phyloP scores from a whole-genome alignment of 2,888 invertebrate genomes.

The Drosophila mettleri region DNA sequence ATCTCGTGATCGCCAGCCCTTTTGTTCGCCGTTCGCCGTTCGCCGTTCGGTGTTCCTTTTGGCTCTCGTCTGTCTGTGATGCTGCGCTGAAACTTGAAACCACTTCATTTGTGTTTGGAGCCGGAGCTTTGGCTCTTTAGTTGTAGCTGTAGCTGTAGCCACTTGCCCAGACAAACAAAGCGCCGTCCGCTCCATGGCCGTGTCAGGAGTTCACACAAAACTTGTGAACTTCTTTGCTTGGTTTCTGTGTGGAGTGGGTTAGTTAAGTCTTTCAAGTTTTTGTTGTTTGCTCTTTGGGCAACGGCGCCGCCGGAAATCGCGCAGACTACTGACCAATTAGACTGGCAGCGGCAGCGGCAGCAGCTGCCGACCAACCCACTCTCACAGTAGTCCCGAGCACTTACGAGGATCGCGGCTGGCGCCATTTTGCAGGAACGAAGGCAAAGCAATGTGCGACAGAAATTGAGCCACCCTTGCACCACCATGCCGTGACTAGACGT shows the following conservation, averaged over 20 bases:
- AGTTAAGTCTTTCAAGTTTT: conserved; percentile 2
- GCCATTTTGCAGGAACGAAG: conserved; percentile 20
- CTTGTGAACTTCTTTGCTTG: conserved; percentile 63
- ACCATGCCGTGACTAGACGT: conserved; percentile 25
- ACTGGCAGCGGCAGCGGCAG: conserved; percentile 41
- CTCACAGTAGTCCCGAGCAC: conserved; percentile 8
- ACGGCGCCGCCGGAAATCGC: conserved; percentile 63
- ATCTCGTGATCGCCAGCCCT: conserved; percentile 48
- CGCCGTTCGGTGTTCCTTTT: conserved; percentile 7
- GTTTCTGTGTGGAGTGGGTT: conserved; percentile 19
- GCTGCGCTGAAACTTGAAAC: conserved; percentile 65
- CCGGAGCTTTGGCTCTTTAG: conserved; percentile 13
- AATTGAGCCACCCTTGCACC: conserved; percentile 22
- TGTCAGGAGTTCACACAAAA: conserved; percentile 76
- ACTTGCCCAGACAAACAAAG: conserved; percentile 38
- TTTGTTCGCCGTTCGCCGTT: conserved; percentile 27
- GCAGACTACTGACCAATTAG: conserved; percentile 61
- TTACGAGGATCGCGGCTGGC: conserved; percentile 5
- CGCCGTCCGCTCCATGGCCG: conserved; percentile 36
- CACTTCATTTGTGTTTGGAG: conserved; percentile 56
- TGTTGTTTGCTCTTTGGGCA: background rate
- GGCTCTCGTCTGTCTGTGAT: conserved; percentile 14
- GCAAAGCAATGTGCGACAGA: background rate
- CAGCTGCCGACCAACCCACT: conserved; percentile 31
- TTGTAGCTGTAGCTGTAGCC: conserved; percentile 10